phyloP scores from a whole-genome alignment of 2,797 vertebrate species.

The Scleropages formosus region DNA sequence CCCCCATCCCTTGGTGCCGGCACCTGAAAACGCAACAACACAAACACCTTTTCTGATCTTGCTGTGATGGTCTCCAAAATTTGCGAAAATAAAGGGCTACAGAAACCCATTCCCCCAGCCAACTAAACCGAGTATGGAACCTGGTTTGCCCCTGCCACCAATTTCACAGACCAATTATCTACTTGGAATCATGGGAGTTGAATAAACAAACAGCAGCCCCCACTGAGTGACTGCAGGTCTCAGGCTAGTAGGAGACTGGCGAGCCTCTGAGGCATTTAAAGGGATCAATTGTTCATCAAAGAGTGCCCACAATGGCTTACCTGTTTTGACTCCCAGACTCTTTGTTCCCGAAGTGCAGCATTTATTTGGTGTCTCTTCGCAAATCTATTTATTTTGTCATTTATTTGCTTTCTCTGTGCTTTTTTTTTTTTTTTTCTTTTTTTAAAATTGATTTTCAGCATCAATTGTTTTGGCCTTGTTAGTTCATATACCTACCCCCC shows the following conservation, averaged over 20 bases:
- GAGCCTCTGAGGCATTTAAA: slow-evolving; percentile 82
- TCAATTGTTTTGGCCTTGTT: slow-evolving; percentile 66
- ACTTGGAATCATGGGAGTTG: slow-evolving; percentile 93
- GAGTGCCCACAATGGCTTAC: slow-evolving; percentile 78
- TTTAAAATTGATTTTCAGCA: slow-evolving; percentile 70
- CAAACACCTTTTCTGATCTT: slow-evolving; percentile 77
- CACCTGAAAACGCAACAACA: slow-evolving; percentile 79
- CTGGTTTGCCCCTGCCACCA: slow-evolving; percentile 84
- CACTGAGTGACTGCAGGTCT: slow-evolving; percentile 80
- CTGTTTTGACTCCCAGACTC: slow-evolving; percentile 76
- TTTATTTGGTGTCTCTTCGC: slow-evolving; percentile 61
- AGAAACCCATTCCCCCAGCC: slow-evolving; percentile 73
- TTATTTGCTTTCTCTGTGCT: slow-evolving; percentile 52
- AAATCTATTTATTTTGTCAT: slow-evolving; percentile 64
- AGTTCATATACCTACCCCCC: slow-evolving; percentile 44
- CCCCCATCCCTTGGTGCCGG: slow-evolving; percentile 47
- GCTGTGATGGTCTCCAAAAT: slow-evolving; percentile 77
- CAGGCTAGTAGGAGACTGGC: slow-evolving; percentile 79
- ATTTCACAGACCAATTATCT: slow-evolving; percentile 92
- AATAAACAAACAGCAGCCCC: slow-evolving; percentile 90
- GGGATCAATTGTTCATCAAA: slow-evolving; percentile 89
- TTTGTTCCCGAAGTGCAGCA: slow-evolving; percentile 76
- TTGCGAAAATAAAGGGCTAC: slow-evolving; percentile 81
- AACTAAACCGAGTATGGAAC: slow-evolving; percentile 80
- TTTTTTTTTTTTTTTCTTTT: slow-evolving; percentile 60